Conservation (phyloP, 1,140 invertebrate species). For the Caenorhabditis tropicalis region DNA sequence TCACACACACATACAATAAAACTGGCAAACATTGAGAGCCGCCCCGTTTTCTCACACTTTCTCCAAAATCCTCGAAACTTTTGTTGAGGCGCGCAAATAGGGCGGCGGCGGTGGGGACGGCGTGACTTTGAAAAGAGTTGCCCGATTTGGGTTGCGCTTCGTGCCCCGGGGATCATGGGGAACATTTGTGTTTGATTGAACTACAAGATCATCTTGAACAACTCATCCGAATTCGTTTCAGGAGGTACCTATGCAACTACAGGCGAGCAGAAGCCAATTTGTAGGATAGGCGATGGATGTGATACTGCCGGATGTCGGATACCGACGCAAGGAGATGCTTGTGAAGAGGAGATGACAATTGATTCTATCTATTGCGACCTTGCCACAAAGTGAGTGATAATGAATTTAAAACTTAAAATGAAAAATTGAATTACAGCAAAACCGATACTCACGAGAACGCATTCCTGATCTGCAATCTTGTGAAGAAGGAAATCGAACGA, state of each 20-base stretch:
- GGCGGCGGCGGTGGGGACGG: not conserved
- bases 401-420: not conserved
- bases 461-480: slow-evolving; percentile 64
- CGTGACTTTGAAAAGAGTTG: slow-evolving; percentile 4
- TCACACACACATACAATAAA: not conserved
- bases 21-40: slow-evolving; percentile 14
- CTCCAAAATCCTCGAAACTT: not conserved
- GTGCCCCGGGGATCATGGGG: not conserved
- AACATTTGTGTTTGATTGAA: not conserved
- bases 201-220: not conserved
- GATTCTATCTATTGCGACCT: slow-evolving; percentile 65
- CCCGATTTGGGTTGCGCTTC: slow-evolving; percentile 11
- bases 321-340: slow-evolving; percentile 53
- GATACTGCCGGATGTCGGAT: slow-evolving; percentile 51
- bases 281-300: slow-evolving; percentile 60
- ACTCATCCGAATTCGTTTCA: no score
- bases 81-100: not conserved
- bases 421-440: slow-evolving; percentile 57
- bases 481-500: slow-evolving; percentile 51
- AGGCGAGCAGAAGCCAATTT: slow-evolving; percentile 42
- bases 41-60: not conserved
- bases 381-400: slow-evolving; percentile 59
- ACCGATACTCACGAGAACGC: slow-evolving; percentile 67
- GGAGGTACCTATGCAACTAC: slow-evolving; percentile 42
- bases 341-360: slow-evolving; percentile 49